These are phyloP conservation scores for Brachionus calyciflorus DNA, from an alignment of 1,140 invertebrate species.

Conservation along the genomic window DNA sequence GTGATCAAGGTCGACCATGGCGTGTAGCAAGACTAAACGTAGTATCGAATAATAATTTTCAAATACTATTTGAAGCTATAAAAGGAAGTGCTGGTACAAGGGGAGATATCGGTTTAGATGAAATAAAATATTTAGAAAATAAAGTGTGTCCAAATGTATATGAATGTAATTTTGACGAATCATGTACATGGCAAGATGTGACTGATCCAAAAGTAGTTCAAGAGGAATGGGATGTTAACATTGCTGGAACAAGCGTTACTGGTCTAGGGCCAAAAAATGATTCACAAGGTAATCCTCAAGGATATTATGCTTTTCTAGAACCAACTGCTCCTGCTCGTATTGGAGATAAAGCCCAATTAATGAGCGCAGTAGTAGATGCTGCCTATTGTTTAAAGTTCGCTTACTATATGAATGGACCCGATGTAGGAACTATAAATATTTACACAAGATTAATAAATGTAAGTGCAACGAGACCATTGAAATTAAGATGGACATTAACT, in stretches of 20 bases:
- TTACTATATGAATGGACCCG: constrained; percentile 14
- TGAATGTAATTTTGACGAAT: constrained; percentile 34
- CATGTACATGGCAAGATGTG: constrained; percentile 22
- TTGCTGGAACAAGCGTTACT: background rate
- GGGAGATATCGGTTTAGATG: constrained; percentile 17
- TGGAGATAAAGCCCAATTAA: constrained; percentile 42
- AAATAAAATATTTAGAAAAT: background rate
- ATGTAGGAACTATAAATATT: constrained; percentile 18
- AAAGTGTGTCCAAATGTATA: constrained; percentile 15
- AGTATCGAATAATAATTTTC: background rate
- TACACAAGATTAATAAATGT: constrained; percentile 17
- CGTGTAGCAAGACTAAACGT: background rate
- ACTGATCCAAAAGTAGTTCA: constrained; percentile 6
- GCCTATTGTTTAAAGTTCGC: constrained; percentile 20
- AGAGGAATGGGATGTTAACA: constrained; percentile 13
- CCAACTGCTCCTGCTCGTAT: constrained; percentile 49
- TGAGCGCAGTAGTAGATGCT: constrained; percentile 8
- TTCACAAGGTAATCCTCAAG: background rate
- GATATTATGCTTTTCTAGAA: constrained; percentile 54
- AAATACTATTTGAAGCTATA: constrained; percentile 25
- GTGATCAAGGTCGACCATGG: constrained; percentile 27
- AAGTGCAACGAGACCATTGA: constrained; percentile 2
- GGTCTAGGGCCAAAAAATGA: background rate
- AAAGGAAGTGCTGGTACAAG: constrained; percentile 1
- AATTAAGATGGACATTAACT: constrained; percentile 49